A percentile compares a stretch with the other conserved stretches of the same genome.
Evolutionary conservation across 2,797 vertebrate genomes (phyloP).

Genomic region (Microctenopoma stevenorrisi): DNA sequence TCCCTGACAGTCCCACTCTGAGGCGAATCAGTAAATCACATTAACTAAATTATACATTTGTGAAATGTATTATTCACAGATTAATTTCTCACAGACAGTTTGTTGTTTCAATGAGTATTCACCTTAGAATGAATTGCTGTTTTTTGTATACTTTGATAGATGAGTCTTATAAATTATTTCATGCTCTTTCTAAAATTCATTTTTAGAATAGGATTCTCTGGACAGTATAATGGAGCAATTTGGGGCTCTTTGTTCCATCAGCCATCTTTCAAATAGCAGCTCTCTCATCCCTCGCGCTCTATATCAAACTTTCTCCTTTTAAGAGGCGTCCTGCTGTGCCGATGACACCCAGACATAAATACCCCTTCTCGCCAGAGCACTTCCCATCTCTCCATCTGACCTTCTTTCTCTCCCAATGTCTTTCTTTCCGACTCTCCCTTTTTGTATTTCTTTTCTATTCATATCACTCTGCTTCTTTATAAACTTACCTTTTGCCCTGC

Average conservation of each 20-base stretch:
- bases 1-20: conserved; percentile 45
- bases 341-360: conserved; percentile 76
- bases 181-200: conserved; percentile 55
- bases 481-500: conserved; percentile 38
- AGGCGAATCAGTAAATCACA: conserved; percentile 60
- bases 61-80: conserved; percentile 75
- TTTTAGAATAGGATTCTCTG: conserved; percentile 60
- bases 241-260: conserved; percentile 69
- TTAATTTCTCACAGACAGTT: conserved; percentile 72
- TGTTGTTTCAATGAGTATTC: conserved; percentile 77
- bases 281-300: conserved; percentile 47
- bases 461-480: conserved; percentile 37
- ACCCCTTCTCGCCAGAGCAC: conserved; percentile 61
- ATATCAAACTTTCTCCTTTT: conserved; percentile 71
- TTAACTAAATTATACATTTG: conserved; percentile 77
- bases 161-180: conserved; percentile 78
- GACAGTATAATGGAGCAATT: conserved; percentile 75
- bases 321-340: conserved; percentile 68
- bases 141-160: conserved; percentile 75
- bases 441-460: conserved; percentile 54
- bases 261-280: conserved; percentile 51
- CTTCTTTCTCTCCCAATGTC: conserved; percentile 62
- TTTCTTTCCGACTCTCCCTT: conserved; percentile 33
- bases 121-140: conserved; percentile 58
- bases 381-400: conserved; percentile 72